phyloP scores from a whole-genome alignment of 2,797 vertebrate species.

The Onychomys torridus region DNA sequence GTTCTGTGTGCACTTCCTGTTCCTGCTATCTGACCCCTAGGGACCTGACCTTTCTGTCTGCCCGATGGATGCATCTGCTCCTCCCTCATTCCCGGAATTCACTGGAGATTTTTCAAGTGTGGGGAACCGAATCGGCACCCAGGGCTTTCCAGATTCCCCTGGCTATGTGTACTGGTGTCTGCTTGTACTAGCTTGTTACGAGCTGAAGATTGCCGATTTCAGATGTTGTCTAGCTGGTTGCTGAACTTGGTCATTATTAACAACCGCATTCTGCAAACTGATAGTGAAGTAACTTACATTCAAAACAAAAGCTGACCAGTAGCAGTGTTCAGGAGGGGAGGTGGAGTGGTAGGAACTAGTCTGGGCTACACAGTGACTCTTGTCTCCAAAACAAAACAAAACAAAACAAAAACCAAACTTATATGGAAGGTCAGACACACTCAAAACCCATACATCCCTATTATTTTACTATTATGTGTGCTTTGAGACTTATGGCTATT shows the following conservation, averaged over 20 bases:
- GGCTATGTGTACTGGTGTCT: not conserved
- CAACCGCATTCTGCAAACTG: slow-evolving; percentile 6
- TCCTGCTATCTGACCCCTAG: not conserved
- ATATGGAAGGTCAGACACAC: not conserved
- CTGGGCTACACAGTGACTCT: not conserved
- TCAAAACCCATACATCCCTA: not conserved
- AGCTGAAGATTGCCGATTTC: not conserved
- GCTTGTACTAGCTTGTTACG: not conserved
- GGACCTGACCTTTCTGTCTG: slow-evolving; percentile 12
- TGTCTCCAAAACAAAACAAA: not conserved
- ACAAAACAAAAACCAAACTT: not conserved
- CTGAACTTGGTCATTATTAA: slow-evolving; percentile 29
- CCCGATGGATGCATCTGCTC: not conserved
- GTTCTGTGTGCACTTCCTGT: not conserved
- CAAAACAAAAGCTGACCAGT: not conserved
- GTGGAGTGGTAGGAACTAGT: not conserved
- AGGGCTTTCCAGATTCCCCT: not conserved
- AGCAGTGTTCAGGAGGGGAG: not conserved
- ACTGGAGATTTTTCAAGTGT: not conserved
- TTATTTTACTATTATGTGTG: not conserved
- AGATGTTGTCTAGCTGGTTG: slow-evolving; percentile 51
- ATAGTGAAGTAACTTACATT: not conserved
- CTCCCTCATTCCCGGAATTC: not conserved
- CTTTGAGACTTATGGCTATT: not conserved
- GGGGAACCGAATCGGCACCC: not conserved